Conservation (phyloP, 2,797 vertebrate genomes). For the Sebastes nivosus region DNA sequence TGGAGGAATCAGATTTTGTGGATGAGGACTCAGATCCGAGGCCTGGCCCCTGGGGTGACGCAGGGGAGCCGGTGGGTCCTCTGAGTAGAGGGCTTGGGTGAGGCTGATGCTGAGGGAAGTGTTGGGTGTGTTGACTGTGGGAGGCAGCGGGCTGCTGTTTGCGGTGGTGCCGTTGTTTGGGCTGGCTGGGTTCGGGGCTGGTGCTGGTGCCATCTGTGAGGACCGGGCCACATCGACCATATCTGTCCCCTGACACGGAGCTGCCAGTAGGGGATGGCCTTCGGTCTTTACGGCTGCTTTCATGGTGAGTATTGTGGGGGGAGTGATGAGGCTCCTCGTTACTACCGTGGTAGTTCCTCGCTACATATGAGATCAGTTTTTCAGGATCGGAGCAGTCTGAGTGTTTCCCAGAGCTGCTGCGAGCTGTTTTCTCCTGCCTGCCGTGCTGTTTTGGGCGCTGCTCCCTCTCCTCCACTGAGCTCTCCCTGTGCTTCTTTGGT, state of each 20-base stretch:
- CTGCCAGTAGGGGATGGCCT: slow-evolving; percentile 32
- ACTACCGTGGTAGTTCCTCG: slow-evolving; percentile 47
- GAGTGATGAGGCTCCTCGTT: slow-evolving; percentile 10
- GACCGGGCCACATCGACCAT: slow-evolving; percentile 44
- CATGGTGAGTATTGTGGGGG: slow-evolving; percentile 25
- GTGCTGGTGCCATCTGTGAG: slow-evolving; percentile 76
- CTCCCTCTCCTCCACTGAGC: slow-evolving; percentile 40
- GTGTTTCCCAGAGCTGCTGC: slow-evolving; percentile 46
- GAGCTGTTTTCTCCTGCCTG: slow-evolving; percentile 37
- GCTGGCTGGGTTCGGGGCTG: slow-evolving; percentile 70
- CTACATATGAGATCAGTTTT: slow-evolving; percentile 54
- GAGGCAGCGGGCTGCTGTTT: slow-evolving; percentile 35
- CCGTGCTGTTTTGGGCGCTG: slow-evolving; percentile 39
- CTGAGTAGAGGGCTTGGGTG: slow-evolving; percentile 4
- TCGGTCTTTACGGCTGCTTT: slow-evolving; percentile 50
- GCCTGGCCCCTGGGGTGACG: slow-evolving; percentile 36
- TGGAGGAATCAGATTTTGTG: slow-evolving; percentile 72
- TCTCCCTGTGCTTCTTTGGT: slow-evolving; percentile 63
- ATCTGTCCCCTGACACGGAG: slow-evolving; percentile 50
- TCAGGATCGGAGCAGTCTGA: slow-evolving; percentile 49
- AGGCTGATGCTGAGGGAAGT: slow-evolving; percentile 23
- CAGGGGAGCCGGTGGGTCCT: slow-evolving; percentile 6
- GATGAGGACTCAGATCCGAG: slow-evolving; percentile 73
- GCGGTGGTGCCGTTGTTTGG: slow-evolving; percentile 53
- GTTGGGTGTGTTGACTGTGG: slow-evolving; percentile 36